Conservation (phyloP, 2,797 vertebrate species). For the Rhinatrema bivittatum region DNA sequence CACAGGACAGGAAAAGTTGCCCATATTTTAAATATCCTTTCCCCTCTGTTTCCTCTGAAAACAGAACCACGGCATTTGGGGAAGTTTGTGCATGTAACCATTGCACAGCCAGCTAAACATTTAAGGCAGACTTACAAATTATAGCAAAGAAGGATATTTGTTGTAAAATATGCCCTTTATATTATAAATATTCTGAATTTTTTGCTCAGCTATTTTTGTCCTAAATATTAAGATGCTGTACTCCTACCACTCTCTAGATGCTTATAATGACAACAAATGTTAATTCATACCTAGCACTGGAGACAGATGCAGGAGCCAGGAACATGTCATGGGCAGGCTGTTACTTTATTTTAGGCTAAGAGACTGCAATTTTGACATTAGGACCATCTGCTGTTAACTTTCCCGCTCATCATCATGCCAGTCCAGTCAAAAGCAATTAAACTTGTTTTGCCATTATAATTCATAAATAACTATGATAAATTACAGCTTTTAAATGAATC, state of each 20-base stretch:
- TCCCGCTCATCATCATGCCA: conserved; percentile 48
- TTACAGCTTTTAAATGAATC: conserved; percentile 53
- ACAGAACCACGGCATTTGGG: conserved; percentile 8
- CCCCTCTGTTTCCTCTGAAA: not conserved
- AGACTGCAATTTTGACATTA: conserved; percentile 51
- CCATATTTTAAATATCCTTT: conserved; percentile 21
- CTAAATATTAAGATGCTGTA: conserved; percentile 39
- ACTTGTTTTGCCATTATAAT: conserved; percentile 59
- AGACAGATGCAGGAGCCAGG: conserved; percentile 32
- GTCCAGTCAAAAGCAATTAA: conserved; percentile 69
- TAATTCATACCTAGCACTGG: conserved; percentile 35
- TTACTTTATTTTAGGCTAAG: conserved; percentile 43
- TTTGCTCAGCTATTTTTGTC: conserved; percentile 35
- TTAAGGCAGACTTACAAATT: conserved; percentile 10
- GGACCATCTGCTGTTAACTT: conserved; percentile 62
- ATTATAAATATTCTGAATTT: conserved; percentile 20
- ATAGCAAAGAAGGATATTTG: conserved; percentile 25
- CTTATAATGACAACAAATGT: conserved; percentile 46
- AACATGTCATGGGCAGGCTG: conserved; percentile 36
- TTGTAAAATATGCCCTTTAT: conserved; percentile 18
- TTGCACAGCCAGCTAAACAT: conserved; percentile 13
- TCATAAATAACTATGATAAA: conserved; percentile 69
- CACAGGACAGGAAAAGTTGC: conserved; percentile 9
- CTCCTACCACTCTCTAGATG: conserved; percentile 39
- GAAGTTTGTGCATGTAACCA: conserved; percentile 4